phyloP scores from a whole-genome alignment of 1,140 invertebrate species.

The Drosophila pseudoananassae region DNA sequence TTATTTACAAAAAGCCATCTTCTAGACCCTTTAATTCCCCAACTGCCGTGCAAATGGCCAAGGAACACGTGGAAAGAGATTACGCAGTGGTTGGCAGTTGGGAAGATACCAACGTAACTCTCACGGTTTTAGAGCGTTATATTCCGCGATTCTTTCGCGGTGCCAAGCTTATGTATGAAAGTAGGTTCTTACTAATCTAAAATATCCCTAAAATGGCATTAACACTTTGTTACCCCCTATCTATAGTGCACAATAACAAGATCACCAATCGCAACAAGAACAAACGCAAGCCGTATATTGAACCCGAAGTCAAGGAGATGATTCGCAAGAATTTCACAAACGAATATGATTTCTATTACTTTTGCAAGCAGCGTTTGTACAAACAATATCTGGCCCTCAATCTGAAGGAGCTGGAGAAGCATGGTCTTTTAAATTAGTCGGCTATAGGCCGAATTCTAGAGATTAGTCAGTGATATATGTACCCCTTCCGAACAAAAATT shows the following conservation, averaged over 20 bases:
- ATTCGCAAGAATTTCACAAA: constrained; percentile 93
- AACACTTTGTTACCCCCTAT: neutral
- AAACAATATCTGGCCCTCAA: constrained; percentile 91
- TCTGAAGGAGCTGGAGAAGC: constrained; percentile 72
- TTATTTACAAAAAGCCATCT: constrained; percentile 60
- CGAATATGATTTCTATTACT: constrained; percentile 96
- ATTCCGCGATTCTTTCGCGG: constrained; percentile 92
- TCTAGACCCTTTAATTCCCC: constrained; percentile 92
- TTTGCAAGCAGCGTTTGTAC: constrained; percentile 93
- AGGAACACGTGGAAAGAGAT: constrained; percentile 92
- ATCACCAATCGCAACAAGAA: constrained; percentile 83
- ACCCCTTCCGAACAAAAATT: constrained; percentile 33
- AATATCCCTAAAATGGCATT: neutral
- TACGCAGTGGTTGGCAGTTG: constrained; percentile 95
- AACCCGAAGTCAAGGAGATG: constrained; percentile 92
- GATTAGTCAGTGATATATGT: constrained; percentile 14
- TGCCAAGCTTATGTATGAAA: constrained; percentile 85
- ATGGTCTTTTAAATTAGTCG: constrained; percentile 52
- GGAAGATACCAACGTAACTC: constrained; percentile 93
- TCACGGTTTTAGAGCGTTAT: constrained; percentile 93
- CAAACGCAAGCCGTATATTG: constrained; percentile 85
- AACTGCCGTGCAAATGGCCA: constrained; percentile 92
- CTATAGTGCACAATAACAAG: constrained; percentile 61
- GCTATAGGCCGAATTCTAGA: constrained; percentile 6
- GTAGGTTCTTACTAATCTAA: constrained; percentile 47